These are phyloP conservation scores for Enteromius trimaculatus DNA, from an alignment of 2,797 vertebrate genomes.

Conservation along the genomic window DNA sequence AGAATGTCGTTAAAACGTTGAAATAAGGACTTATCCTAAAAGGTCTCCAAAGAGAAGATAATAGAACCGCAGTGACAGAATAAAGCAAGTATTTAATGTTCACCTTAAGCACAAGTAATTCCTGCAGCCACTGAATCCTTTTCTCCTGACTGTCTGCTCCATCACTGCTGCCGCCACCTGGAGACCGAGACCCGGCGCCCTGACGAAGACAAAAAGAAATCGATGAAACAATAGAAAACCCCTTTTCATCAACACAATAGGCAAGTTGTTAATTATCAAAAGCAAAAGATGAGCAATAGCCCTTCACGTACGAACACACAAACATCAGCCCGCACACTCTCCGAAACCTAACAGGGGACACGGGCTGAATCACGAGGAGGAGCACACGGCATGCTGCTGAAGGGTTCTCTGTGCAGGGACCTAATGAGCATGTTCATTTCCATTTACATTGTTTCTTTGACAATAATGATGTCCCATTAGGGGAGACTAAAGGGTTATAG, in stretches of 20 bases:
- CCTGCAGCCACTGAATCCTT: slow-evolving; percentile 86
- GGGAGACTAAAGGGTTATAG: slow-evolving; percentile 99
- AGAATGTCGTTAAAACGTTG: neutral
- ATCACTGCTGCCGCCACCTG: slow-evolving; percentile 72
- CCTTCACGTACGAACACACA: slow-evolving; percentile 31
- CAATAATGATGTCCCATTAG: slow-evolving; percentile 99
- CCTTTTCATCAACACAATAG: slow-evolving; percentile 14
- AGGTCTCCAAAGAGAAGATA: slow-evolving; percentile 22
- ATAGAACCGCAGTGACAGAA: slow-evolving; percentile 28
- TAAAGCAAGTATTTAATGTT: slow-evolving; percentile 46
- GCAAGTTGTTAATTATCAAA: slow-evolving; percentile 24
- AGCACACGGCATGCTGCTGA: slow-evolving; percentile 84
- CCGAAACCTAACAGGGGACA: slow-evolving; percentile 78
- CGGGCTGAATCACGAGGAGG: slow-evolving; percentile 86
- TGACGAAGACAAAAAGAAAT: slow-evolving; percentile 79
- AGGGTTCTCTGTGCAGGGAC: slow-evolving; percentile 88
- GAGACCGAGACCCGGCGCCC: slow-evolving; percentile 94
- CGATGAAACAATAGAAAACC: slow-evolving; percentile 19
- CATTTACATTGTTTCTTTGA: slow-evolving; percentile 99
- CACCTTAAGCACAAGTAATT: slow-evolving; percentile 89
- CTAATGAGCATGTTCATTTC: slow-evolving; percentile 99
- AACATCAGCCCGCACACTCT: neutral
- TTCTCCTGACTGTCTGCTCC: slow-evolving; percentile 74
- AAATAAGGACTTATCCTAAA: slow-evolving; percentile 9
- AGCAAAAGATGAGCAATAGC: slow-evolving; percentile 21